Evolutionary conservation across 35 echinoderm and acorn worm genomes (phyloP).

Genomic region (Anneissia japonica): DNA sequence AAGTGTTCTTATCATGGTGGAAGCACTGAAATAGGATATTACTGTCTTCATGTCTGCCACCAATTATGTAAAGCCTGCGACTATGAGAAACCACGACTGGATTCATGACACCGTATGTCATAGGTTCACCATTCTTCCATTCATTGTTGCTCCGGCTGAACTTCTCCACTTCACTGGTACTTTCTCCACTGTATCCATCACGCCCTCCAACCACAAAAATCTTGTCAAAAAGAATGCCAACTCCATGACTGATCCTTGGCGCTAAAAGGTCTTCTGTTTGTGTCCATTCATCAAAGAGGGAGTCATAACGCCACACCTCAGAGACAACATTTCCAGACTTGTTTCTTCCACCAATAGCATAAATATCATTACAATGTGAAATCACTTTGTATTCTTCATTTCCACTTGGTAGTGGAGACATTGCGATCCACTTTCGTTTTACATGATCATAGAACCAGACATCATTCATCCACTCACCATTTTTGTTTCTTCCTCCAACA

Average conservation of each 20-base stretch:
- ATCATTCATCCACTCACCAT: conserved; percentile 81
- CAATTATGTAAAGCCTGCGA: conserved; percentile 79
- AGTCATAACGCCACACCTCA: conserved; percentile 84
- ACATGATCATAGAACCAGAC: conserved; percentile 81
- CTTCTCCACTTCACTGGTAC: conserved; percentile 64
- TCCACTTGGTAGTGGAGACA: conserved; percentile 57
- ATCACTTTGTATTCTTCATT: conserved; percentile 75
- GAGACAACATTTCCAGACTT: conserved; percentile 51
- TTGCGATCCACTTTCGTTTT: conserved; percentile 74
- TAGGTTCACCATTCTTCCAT: conserved; percentile 79
- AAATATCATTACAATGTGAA: conserved; percentile 73
- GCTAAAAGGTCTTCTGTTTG: conserved; percentile 27
- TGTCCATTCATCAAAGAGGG: conserved; percentile 83
- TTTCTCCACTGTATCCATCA: conserved; percentile 38
- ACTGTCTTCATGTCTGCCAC: conserved; percentile 56
- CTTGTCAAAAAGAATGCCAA: conserved; percentile 75
- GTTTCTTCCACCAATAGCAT: conserved; percentile 69
- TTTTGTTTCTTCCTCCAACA: conserved; percentile 72
- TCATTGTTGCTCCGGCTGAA: conserved; percentile 63
- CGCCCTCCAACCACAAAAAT: conserved; percentile 87
- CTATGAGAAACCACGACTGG: conserved; percentile 84
- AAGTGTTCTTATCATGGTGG: conserved; percentile 82
- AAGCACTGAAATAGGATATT: conserved; percentile 91
- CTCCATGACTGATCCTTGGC: conserved; percentile 62
- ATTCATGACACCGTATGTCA: conserved; percentile 87